Conservation (phyloP, 2,113 vertebrate species). For the Rynchops niger region DNA sequence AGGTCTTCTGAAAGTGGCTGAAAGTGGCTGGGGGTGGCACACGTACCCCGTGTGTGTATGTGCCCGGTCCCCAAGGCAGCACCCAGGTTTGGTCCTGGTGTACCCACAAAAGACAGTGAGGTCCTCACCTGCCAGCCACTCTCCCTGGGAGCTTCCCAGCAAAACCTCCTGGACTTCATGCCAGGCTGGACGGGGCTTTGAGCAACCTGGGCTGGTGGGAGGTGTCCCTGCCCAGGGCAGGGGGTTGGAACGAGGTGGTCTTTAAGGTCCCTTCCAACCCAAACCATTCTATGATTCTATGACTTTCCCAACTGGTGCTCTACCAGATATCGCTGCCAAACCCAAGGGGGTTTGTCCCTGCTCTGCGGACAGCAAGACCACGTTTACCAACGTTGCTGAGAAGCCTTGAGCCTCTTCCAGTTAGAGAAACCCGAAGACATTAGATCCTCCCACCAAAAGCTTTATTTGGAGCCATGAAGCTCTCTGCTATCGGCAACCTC, state of each 20-base stretch:
- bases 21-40: neutral
- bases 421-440: neutral
- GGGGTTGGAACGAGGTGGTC: neutral
- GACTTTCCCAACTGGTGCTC: neutral
- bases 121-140: neutral
- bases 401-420: neutral
- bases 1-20: neutral
- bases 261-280: neutral
- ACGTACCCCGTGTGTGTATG: rapidly evolving
- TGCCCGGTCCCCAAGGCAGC: neutral
- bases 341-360: neutral
- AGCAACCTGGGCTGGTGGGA: neutral
- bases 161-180: neutral
- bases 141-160: neutral
- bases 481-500: rapidly evolving
- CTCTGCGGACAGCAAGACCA: neutral
- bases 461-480: neutral
- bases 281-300: neutral
- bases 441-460: neutral
- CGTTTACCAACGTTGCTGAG: neutral
- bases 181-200: neutral
- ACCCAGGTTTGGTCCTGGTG: neutral
- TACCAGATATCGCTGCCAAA: rapidly evolving
- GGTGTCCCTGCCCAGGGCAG: neutral
- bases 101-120: neutral